These are phyloP conservation scores for Sylvia borin DNA, from an alignment of 2,797 vertebrate genomes.

Conservation along the genomic window DNA sequence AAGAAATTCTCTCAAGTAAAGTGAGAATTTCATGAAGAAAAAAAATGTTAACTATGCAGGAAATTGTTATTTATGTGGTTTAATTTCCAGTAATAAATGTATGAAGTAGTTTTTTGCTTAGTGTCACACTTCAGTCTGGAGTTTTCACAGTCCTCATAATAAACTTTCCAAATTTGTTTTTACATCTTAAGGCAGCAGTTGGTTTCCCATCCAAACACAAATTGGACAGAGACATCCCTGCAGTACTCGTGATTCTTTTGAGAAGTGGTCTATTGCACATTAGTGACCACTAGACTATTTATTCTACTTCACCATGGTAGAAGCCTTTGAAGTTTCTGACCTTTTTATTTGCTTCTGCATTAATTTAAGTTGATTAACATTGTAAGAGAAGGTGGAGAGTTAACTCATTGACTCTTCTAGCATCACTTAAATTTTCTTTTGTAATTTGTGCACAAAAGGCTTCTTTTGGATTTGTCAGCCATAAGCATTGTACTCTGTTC, in stretches of 20 bases:
- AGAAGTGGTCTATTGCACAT: neutral
- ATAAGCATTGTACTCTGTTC: neutral
- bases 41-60: neutral
- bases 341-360: neutral
- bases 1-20: neutral
- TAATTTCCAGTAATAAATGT: neutral
- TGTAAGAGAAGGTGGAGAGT: neutral
- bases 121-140: neutral
- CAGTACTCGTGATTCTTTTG: neutral
- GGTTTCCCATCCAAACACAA: neutral
- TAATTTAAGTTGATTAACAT: neutral
- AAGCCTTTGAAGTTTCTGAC: neutral
- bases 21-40: neutral
- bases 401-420: neutral
- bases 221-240: neutral
- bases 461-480: neutral
- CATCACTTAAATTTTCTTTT: neutral
- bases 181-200: neutral
- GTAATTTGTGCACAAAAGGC: neutral
- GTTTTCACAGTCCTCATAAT: neutral
- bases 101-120: neutral
- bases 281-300: neutral
- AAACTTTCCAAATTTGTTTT: neutral
- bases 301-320: neutral
- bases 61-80: neutral